Conservation (phyloP, 1,140 invertebrate genomes). For the honey bee (Apis mellifera) region DNA sequence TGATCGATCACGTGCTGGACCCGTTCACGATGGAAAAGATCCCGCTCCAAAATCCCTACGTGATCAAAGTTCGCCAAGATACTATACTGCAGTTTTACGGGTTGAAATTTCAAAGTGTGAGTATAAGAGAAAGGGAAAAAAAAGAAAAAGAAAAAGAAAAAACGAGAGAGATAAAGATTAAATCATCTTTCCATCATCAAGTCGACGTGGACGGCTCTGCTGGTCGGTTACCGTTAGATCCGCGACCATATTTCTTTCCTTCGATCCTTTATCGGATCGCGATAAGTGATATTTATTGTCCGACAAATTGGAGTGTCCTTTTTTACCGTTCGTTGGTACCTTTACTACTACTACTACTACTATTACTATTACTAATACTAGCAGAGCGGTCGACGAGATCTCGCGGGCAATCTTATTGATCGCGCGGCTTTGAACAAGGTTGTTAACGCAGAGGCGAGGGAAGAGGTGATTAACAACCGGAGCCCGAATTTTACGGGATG, state of each 20-base stretch:
- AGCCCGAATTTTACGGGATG: conserved; percentile 76
- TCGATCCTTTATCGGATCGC: not conserved
- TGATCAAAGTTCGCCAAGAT: conserved; percentile 78
- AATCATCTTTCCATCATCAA: too few relatives aligned
- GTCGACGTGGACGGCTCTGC: not conserved
- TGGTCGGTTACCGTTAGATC: not conserved
- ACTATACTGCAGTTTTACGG: conserved; percentile 75
- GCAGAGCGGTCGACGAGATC: not conserved
- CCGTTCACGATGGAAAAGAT: conserved; percentile 71
- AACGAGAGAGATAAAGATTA: not conserved
- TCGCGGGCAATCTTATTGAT: conserved; percentile 41
- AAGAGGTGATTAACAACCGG: conserved; percentile 79
- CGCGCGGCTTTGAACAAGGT: conserved; percentile 59
- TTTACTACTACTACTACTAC: not conserved
- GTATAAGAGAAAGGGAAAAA: conserved; percentile 12
- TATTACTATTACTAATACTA: not conserved
- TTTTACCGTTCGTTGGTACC: conserved; percentile 10
- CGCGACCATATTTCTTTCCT: too few relatives aligned
- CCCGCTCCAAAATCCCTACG: conserved; percentile 77
- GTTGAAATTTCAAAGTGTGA: conserved; percentile 74
- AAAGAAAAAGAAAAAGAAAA: not conserved
- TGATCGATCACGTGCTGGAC: conserved; percentile 80
- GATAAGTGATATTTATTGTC: not conserved
- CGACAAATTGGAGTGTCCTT: too few relatives aligned
- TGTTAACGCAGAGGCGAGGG: conserved; percentile 78